Percentiles rank a stretch among this genome's conserved stretches.
Evolutionary conservation across 2,797 vertebrate species (phyloP).

Genomic region (Peromyscus attwateri): DNA sequence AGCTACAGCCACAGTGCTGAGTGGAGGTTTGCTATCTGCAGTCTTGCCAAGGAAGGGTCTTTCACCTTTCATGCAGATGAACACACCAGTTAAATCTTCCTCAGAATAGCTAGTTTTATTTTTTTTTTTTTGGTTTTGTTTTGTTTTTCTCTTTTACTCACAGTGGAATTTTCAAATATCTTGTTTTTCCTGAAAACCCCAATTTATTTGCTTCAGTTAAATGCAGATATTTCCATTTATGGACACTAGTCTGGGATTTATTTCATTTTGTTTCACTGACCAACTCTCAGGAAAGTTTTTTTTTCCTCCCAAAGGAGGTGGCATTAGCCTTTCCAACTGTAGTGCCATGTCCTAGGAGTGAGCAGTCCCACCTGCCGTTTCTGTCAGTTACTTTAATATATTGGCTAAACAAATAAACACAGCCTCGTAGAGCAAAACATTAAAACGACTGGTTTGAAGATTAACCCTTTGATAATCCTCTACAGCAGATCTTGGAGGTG

Average conservation of each 20-base stretch:
- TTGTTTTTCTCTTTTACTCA: not conserved
- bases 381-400: constrained; percentile 66
- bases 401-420: constrained; percentile 67
- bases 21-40: constrained; percentile 51
- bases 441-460: not conserved
- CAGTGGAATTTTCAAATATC: not conserved
- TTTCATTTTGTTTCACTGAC: constrained; percentile 14
- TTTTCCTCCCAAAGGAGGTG: constrained; percentile 18
- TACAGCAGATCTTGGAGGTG: constrained; percentile 8
- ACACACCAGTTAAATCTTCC: constrained; percentile 53
- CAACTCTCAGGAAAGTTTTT: not conserved
- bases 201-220: constrained; percentile 50
- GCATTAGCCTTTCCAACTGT: not conserved
- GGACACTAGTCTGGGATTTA: constrained; percentile 52
- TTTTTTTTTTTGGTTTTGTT: not conserved
- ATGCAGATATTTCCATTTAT: constrained; percentile 63
- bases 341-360: not conserved
- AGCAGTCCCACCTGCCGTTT: not conserved
- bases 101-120: constrained; percentile 40
- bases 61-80: not conserved
- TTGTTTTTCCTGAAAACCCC: constrained; percentile 12
- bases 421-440: not conserved
- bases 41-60: not conserved
- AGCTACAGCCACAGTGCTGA: constrained; percentile 55
- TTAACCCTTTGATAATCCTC: constrained; percentile 64